Evolutionary conservation across 2,797 vertebrate genomes (phyloP).

Genomic region (Clarias platycephalus): DNA sequence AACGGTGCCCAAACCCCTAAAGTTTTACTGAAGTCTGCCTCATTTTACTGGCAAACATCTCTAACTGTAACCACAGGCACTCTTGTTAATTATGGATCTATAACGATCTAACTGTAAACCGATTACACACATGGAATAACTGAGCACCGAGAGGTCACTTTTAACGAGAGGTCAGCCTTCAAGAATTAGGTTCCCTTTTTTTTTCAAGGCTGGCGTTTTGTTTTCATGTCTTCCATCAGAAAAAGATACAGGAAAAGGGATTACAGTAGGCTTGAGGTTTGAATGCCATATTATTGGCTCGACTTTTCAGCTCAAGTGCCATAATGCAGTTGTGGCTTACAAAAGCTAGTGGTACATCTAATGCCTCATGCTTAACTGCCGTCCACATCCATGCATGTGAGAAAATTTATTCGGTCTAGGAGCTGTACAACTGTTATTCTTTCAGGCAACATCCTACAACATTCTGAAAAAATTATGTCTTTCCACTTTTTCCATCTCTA

Average conservation of each 20-base stretch:
- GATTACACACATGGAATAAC: slow-evolving; percentile 73
- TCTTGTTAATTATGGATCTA: slow-evolving; percentile 61
- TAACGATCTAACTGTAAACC: slow-evolving; percentile 68
- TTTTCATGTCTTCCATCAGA: slow-evolving; percentile 51
- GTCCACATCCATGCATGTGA: background rate
- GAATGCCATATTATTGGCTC: background rate
- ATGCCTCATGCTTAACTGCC: slow-evolving; percentile 1
- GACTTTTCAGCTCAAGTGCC: background rate
- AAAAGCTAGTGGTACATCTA: background rate
- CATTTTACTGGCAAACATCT: slow-evolving; percentile 60
- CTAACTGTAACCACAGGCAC: slow-evolving; percentile 59
- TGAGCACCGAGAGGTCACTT: slow-evolving; percentile 62
- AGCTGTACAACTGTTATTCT: slow-evolving; percentile 32
- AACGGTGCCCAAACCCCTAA: slow-evolving; percentile 54
- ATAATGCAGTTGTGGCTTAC: background rate
- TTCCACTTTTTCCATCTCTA: background rate
- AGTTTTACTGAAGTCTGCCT: slow-evolving; percentile 58
- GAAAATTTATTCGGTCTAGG: background rate
- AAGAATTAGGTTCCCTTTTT: slow-evolving; percentile 52
- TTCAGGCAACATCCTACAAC: slow-evolving; percentile 20
- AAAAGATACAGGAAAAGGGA: slow-evolving; percentile 35
- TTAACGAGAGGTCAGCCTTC: slow-evolving; percentile 69
- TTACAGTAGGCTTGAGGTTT: slow-evolving; percentile 1
- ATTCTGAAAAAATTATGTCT: slow-evolving; percentile 4
- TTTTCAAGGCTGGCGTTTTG: slow-evolving; percentile 48